phyloP scores from a whole-genome alignment of 1,140 invertebrate species.

The Atopsyche davidsoni region DNA sequence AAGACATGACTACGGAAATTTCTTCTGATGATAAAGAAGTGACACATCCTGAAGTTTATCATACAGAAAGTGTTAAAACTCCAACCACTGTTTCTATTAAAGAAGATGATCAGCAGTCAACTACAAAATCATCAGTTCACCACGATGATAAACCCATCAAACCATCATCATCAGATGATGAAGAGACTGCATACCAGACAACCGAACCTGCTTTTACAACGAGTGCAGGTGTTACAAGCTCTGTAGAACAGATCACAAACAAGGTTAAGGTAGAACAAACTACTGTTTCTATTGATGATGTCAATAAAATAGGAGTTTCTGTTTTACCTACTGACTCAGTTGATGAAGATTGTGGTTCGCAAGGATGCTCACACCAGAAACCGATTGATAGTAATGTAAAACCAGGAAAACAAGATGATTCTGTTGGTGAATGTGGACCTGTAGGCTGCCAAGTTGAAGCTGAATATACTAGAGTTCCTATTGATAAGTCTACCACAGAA shows the following conservation, averaged over 20 bases:
- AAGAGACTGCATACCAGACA: no score
- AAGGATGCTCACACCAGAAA: conserved; percentile 5
- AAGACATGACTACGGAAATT: not conserved
- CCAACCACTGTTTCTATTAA: no score
- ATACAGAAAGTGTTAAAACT: not conserved
- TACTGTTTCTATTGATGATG: conserved; percentile 24
- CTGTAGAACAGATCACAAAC: no score
- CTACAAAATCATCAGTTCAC: conserved; percentile 6
- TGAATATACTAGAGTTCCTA: conserved; percentile 16
- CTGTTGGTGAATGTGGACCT: conserved; percentile 12
- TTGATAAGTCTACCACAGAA: conserved; percentile 15
- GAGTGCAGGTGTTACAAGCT: no score
- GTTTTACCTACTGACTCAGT: conserved; percentile 28
- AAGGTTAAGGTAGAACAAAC: conserved; percentile 17
- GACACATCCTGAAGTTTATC: not conserved
- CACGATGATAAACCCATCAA: conserved; percentile 7
- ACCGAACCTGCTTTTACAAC: no score
- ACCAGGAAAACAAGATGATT: conserved; percentile 12
- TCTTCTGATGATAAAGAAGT: not conserved
- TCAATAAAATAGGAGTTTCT: conserved; percentile 29
- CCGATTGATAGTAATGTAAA: not conserved
- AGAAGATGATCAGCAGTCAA: conserved; percentile 4
- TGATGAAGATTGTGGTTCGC: conserved; percentile 19
- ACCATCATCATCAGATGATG: no score
- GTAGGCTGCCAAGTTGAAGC: conserved; percentile 23